Percentiles rank a stretch among this genome's conserved stretches.
These are phyloP conservation scores for Papilio helenus DNA, from an alignment of 1,140 invertebrate species.

Conservation along the genomic window DNA sequence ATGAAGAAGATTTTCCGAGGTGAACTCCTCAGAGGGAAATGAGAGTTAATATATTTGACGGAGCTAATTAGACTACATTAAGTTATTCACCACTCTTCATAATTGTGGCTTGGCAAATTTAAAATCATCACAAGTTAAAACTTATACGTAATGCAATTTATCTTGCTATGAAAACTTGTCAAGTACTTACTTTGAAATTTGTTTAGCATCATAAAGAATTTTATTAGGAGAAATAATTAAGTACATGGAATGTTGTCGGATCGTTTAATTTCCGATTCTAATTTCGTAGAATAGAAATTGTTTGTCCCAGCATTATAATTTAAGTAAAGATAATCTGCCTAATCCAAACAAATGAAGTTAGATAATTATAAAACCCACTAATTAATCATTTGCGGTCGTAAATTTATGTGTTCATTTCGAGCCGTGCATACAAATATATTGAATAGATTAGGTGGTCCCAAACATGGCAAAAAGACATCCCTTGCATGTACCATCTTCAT, in stretches of 20 bases:
- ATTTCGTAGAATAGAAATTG: background rate
- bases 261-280: background rate
- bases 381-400: constrained; percentile 14
- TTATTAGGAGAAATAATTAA: background rate
- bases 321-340: background rate
- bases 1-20: background rate
- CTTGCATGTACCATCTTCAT: background rate
- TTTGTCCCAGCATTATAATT: background rate
- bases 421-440: background rate
- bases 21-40: background rate
- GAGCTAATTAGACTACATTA: constrained; percentile 5
- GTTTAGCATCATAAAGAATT: no score
- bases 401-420: background rate
- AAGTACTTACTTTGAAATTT: no score
- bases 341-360: background rate
- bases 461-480: background rate
- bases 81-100: background rate
- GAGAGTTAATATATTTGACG: background rate
- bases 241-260: background rate
- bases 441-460: constrained; percentile 11
- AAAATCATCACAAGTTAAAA: background rate
- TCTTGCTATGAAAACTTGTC: background rate
- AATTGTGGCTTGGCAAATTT: background rate
- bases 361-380: constrained; percentile 7
- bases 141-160: background rate